Percentiles rank a stretch among this genome's conserved stretches.
phyloP scores from a whole-genome alignment of 2,113 vertebrate genomes.

The Oncorhynchus gorbuscha region DNA sequence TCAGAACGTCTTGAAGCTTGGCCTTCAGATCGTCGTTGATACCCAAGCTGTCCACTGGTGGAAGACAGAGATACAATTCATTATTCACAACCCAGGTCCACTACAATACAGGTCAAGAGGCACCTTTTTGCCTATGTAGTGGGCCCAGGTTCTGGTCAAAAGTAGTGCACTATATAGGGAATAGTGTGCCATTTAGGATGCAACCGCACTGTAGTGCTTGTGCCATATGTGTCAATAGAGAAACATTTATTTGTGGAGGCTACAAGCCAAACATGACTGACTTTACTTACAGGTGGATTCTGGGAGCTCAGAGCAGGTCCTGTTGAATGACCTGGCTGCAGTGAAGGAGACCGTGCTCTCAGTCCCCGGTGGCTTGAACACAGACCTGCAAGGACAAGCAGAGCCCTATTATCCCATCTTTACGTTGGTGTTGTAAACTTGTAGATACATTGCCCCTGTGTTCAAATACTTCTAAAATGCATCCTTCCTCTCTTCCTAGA shows the following conservation, averaged over 20 bases:
- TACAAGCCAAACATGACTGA: slow-evolving; percentile 23
- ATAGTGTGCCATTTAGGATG: slow-evolving; percentile 70
- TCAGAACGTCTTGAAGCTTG: slow-evolving; percentile 94
- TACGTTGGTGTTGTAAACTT: too few species aligned
- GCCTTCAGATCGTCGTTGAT: slow-evolving; percentile 90
- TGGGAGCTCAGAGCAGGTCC: slow-evolving; percentile 80
- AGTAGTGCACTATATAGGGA: too few species aligned
- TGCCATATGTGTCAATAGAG: neutral
- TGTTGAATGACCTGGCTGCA: slow-evolving; percentile 90
- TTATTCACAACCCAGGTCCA: neutral
- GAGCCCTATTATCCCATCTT: too few species aligned
- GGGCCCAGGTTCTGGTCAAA: too few species aligned
- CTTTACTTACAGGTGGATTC: slow-evolving; percentile 89
- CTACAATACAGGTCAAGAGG: neutral
- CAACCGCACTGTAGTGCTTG: slow-evolving; percentile 79
- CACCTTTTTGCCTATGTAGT: neutral
- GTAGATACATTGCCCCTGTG: too few species aligned
- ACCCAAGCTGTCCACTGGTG: slow-evolving; percentile 89
- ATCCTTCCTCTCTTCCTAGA: too few species aligned
- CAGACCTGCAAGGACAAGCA: slow-evolving; percentile 73
- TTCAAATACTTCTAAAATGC: too few species aligned
- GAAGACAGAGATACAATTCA: slow-evolving; percentile 25
- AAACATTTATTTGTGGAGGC: neutral
- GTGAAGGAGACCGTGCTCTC: slow-evolving; percentile 89
- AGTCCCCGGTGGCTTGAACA: slow-evolving; percentile 80